Evolutionary conservation across 1,140 invertebrate species (phyloP).

Genomic region (Stegodyphus dumicola): DNA sequence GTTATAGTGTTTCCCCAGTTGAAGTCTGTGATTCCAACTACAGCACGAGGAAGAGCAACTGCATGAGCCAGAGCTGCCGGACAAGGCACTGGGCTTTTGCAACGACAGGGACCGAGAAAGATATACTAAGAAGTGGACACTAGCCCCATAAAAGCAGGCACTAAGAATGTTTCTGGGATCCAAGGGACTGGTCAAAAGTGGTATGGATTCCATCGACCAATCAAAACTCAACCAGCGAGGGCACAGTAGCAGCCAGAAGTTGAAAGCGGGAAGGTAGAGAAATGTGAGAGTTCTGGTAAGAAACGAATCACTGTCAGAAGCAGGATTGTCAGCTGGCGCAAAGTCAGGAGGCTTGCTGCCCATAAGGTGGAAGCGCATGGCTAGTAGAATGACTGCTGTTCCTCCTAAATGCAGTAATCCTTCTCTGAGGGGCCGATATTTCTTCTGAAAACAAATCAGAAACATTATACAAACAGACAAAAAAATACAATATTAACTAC

Average conservation of each 20-base stretch:
- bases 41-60: neutral
- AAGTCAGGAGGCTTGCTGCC: slow-evolving; percentile 66
- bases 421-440: slow-evolving; percentile 71
- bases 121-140: slow-evolving; percentile 7
- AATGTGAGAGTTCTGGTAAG: slow-evolving; percentile 78
- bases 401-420: slow-evolving; percentile 75
- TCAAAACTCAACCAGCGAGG: slow-evolving; percentile 89
- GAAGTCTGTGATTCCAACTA: slow-evolving; percentile 20
- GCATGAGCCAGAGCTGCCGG: slow-evolving; percentile 8
- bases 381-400: slow-evolving; percentile 66
- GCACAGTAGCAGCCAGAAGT: slow-evolving; percentile 83
- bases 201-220: slow-evolving; percentile 95
- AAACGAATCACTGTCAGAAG: slow-evolving; percentile 67
- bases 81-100: slow-evolving; percentile 4
- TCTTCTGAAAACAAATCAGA: slow-evolving; percentile 69
- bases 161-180: slow-evolving; percentile 82
- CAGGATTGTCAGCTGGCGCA: slow-evolving; percentile 68
- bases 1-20: neutral
- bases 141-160: slow-evolving; percentile 76
- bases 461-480: too few relatives aligned
- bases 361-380: slow-evolving; percentile 67
- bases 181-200: slow-evolving; percentile 78
- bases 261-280: slow-evolving; percentile 87
- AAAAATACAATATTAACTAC: too few relatives aligned
- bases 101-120: neutral